A percentile compares a stretch with the other conserved stretches of the same genome.
Conservation (phyloP, 30 jellyfish, hydroid and myxozoan species). For the Calvadosia cruxmelitensis region DNA sequence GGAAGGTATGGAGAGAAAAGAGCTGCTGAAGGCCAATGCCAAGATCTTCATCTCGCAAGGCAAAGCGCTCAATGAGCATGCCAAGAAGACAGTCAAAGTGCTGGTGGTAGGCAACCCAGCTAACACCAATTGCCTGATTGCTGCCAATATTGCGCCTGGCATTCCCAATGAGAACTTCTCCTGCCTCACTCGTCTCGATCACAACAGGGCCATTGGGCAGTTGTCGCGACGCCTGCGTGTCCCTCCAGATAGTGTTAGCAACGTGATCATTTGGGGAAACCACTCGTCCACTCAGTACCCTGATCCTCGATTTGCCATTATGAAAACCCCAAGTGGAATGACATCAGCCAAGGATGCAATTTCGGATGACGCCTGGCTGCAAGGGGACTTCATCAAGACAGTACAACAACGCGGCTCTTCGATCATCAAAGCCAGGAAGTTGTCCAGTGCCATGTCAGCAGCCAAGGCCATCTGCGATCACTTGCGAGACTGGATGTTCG, state of each 20-base stretch:
- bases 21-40: constrained; percentile 91
- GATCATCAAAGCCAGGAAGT: constrained; percentile 86
- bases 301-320: constrained; percentile 88
- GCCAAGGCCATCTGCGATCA: constrained; percentile 98
- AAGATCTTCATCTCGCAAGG: constrained; percentile 90
- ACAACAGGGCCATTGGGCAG: constrained; percentile 95
- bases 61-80: constrained; percentile 66
- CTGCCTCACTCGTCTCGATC: constrained; percentile 89
- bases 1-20: constrained; percentile 98
- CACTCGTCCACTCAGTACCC: constrained; percentile 97
- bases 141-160: constrained; percentile 72
- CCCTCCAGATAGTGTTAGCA: constrained; percentile 58
- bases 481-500: constrained; percentile 96
- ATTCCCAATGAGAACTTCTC: constrained; percentile 96
- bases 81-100: constrained; percentile 93
- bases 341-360: background rate
- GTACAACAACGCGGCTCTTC: constrained; percentile 96
- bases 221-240: constrained; percentile 67
- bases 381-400: constrained; percentile 86
- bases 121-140: constrained; percentile 92
- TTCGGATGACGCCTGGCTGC: constrained; percentile 82
- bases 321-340: constrained; percentile 62
- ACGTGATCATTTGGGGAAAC: constrained; percentile 97
- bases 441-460: constrained; percentile 99
- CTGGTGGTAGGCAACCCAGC: constrained; percentile 99